phyloP scores from a whole-genome alignment of 2,797 vertebrate genomes.

The Poecilia wingei region DNA sequence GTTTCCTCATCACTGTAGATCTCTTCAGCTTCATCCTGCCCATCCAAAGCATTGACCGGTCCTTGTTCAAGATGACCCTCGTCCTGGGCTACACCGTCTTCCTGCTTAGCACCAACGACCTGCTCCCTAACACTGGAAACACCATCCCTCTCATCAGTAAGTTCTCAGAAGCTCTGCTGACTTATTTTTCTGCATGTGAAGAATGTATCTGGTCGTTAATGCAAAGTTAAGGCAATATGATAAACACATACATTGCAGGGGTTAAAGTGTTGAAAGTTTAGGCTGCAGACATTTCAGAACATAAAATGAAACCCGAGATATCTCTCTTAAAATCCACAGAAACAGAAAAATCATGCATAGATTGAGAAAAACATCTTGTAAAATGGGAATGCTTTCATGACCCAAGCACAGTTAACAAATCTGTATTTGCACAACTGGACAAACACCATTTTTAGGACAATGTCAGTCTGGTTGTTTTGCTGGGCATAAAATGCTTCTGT shows the following conservation, averaged over 20 bases:
- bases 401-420: not conserved
- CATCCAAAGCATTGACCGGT: slow-evolving; percentile 61
- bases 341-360: not conserved
- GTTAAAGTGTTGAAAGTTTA: not conserved
- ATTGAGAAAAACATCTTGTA: not conserved
- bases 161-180: not conserved
- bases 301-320: not conserved
- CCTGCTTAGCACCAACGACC: slow-evolving; percentile 80
- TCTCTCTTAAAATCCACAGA: not conserved
- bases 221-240: not conserved
- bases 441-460: not conserved
- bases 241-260: not conserved
- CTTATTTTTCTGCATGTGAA: not conserved
- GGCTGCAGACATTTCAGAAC: not conserved
- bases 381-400: not conserved
- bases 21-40: slow-evolving; percentile 83
- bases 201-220: not conserved
- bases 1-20: slow-evolving; percentile 80
- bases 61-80: slow-evolving; percentile 83
- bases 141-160: slow-evolving; percentile 77
- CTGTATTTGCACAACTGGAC: not conserved
- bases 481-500: not conserved
- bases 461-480: not conserved
- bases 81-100: slow-evolving; percentile 84
- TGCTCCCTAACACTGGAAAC: slow-evolving; percentile 75